These are phyloP conservation scores for Spongilla lacustris DNA, from an alignment of 37 sponge, comb jelly and placozoan genomes.

Conservation along the genomic window DNA sequence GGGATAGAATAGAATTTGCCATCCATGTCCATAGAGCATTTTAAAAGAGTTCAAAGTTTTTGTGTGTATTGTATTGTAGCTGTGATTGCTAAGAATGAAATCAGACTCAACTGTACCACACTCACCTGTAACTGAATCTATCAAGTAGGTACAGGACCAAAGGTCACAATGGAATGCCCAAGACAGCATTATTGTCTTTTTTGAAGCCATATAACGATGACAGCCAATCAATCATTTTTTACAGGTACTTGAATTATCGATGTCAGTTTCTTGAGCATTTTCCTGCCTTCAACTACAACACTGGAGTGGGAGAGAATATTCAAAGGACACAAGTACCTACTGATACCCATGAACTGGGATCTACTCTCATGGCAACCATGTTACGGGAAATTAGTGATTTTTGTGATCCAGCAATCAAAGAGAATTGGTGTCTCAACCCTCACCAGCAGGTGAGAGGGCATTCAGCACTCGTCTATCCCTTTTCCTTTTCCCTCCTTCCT, in stretches of 20 bases:
- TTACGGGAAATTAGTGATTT: conserved; percentile 72
- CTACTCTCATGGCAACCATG: conserved; percentile 82
- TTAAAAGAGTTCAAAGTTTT: too few relatives aligned
- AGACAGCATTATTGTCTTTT: background rate
- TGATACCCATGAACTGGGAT: conserved; percentile 74
- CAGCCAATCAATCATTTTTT: background rate
- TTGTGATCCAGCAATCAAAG: conserved; percentile 63
- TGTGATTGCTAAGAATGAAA: too few relatives aligned
- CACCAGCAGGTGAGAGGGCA: conserved; percentile 65
- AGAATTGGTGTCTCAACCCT: conserved; percentile 64
- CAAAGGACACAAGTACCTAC: conserved; percentile 3
- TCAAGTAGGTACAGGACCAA: too few relatives aligned
- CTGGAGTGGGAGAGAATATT: conserved; percentile 23
- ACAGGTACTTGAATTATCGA: conserved; percentile 66
- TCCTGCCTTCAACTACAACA: conserved; percentile 69
- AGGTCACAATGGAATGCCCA: background rate
- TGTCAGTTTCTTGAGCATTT: conserved; percentile 65
- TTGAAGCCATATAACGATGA: background rate
- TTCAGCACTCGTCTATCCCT: background rate
- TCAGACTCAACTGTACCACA: too few relatives aligned
- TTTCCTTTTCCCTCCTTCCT: background rate
- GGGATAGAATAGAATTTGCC: too few relatives aligned
- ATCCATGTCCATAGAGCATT: too few relatives aligned
- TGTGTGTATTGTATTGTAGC: too few relatives aligned
- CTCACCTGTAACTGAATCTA: too few relatives aligned